Evolutionary conservation across 2,113 vertebrate genomes (phyloP).

Genomic region (Excalfactoria chinensis): DNA sequence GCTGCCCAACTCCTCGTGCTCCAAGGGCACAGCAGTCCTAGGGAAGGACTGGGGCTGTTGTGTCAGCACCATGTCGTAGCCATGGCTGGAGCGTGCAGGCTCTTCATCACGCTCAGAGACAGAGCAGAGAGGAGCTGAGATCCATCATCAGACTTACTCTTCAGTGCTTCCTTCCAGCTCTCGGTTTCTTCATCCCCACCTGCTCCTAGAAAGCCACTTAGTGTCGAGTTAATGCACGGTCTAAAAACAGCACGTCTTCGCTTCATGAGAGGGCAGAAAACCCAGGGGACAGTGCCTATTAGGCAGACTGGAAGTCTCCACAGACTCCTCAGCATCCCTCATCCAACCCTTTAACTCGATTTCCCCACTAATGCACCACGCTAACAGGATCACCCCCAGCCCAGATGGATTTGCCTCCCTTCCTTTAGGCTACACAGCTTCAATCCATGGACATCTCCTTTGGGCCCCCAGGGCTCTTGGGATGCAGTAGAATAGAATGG

Average conservation of each 20-base stretch:
- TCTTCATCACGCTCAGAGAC: background rate
- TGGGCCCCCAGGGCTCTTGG: background rate
- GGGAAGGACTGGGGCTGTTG: background rate
- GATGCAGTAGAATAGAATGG: background rate
- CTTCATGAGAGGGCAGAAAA: background rate
- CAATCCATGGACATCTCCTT: background rate
- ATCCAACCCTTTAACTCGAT: background rate
- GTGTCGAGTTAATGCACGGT: background rate
- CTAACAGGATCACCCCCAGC: background rate
- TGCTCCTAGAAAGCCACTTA: background rate
- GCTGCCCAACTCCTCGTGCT: background rate
- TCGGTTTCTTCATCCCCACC: background rate
- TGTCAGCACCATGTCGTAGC: background rate
- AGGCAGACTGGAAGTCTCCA: conserved; percentile 21
- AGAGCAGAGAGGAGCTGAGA: background rate
- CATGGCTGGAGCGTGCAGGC: background rate
- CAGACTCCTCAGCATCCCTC: background rate
- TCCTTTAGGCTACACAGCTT: background rate
- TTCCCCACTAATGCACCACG: conserved; percentile 5
- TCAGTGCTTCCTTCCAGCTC: background rate
- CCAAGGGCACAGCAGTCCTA: fast-evolving
- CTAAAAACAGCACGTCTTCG: background rate
- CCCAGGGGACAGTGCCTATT: conserved; percentile 3
- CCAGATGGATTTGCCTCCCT: background rate
- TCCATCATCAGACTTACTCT: background rate